Evolutionary conservation across 35 echinoderm and acorn worm species (phyloP).

Genomic region (Apostichopus californicus): DNA sequence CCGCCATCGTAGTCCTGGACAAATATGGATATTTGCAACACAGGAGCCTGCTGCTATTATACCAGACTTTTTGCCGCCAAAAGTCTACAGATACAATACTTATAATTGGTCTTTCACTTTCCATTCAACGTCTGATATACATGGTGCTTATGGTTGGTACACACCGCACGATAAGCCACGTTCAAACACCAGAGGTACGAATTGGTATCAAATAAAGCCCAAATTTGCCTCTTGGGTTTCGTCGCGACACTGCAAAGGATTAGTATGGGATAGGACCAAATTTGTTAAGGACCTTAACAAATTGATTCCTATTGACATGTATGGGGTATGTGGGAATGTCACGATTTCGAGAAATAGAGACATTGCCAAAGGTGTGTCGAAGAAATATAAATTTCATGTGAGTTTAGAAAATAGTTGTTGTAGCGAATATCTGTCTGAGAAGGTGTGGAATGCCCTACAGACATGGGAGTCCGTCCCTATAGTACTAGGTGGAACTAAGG

Average conservation of each 20-base stretch:
- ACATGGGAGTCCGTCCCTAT: too few relatives aligned
- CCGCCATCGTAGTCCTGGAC: neutral
- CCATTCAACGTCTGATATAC: neutral
- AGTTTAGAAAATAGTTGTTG: neutral
- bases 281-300: neutral
- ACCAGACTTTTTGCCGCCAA: conserved; percentile 22
- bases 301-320: neutral
- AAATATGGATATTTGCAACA: conserved; percentile 1
- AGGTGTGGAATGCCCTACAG: too few relatives aligned
- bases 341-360: neutral
- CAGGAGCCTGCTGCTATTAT: neutral
- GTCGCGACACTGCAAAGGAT: too few relatives aligned
- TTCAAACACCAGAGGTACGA: neutral
- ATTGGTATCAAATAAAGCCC: conserved; percentile 36
- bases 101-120: conserved; percentile 24
- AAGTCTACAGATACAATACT: neutral
- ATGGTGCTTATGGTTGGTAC: conserved; percentile 21
- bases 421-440: too few relatives aligned
- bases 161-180: neutral
- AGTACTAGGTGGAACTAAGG: too few relatives aligned
- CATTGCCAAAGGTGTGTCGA: neutral
- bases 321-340: neutral
- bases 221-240: neutral
- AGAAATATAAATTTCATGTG: neutral
- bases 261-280: neutral